phyloP scores from a whole-genome alignment of 2,797 vertebrate species.

The Podarcis lilfordi region DNA sequence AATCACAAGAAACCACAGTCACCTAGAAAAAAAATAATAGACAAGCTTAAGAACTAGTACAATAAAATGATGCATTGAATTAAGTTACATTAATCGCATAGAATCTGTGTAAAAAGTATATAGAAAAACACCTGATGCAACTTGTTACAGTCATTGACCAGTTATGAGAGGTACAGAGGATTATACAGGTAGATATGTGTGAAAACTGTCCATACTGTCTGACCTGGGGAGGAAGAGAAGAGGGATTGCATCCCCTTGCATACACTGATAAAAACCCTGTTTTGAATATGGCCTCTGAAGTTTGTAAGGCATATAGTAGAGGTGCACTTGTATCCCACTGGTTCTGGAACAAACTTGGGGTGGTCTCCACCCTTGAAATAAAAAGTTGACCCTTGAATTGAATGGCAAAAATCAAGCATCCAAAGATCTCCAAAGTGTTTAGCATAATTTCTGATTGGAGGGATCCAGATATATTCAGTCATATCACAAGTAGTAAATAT shows the following conservation, averaged over 20 bases:
- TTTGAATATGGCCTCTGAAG: constrained; percentile 99
- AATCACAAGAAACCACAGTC: constrained; percentile 97
- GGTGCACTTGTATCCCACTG: constrained; percentile 94
- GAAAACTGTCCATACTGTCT: constrained; percentile 95
- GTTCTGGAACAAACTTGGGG: constrained; percentile 85
- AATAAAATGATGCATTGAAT: constrained; percentile 97
- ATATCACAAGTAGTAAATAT: constrained; percentile 46
- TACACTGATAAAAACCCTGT: constrained; percentile 97
- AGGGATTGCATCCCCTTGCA: constrained; percentile 90
- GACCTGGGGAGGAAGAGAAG: constrained; percentile 90
- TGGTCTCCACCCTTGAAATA: constrained; percentile 71
- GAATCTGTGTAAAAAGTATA: constrained; percentile 99
- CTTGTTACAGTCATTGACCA: constrained; percentile 99
- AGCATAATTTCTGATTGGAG: constrained; percentile 61
- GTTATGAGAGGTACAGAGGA: constrained; percentile 99
- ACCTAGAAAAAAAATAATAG: constrained; percentile 90
- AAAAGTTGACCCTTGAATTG: constrained; percentile 68
- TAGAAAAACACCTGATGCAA: constrained; percentile 99
- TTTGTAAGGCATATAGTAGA: constrained; percentile 98
- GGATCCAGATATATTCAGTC: constrained; percentile 62
- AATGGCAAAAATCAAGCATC: constrained; percentile 62
- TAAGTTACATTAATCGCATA: constrained; percentile 99
- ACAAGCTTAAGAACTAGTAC: constrained; percentile 97
- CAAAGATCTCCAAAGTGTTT: constrained; percentile 57
- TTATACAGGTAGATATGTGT: constrained; percentile 99